A percentile compares a stretch with the other conserved stretches of the same genome.
Evolutionary conservation across 1,140 invertebrate species (phyloP).

Genomic region (Nephotettix cincticeps): DNA sequence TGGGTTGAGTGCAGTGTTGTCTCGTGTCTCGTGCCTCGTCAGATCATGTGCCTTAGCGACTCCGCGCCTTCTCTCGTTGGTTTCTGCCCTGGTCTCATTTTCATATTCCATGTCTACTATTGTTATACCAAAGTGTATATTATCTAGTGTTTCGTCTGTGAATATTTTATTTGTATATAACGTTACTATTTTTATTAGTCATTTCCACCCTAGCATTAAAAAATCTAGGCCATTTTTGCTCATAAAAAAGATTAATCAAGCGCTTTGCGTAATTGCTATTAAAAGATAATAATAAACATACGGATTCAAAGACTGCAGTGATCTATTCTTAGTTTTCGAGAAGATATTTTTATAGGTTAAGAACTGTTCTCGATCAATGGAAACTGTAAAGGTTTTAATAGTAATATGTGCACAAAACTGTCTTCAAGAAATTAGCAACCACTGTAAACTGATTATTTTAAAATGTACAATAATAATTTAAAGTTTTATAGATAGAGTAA

Average conservation of each 20-base stretch:
- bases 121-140: conserved; percentile 26
- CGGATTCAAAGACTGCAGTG: neutral
- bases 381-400: neutral
- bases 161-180: conserved; percentile 23
- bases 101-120: conserved; percentile 6
- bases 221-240: no score
- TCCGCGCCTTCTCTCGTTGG: neutral
- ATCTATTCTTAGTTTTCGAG: neutral
- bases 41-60: no score
- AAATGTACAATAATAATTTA: no score
- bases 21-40: no score
- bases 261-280: neutral
- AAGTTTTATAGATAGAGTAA: neutral
- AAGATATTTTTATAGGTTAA: conserved; percentile 8
- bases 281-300: neutral
- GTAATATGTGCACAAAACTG: neutral
- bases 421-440: no score
- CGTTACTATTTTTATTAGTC: conserved; percentile 24
- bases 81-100: conserved; percentile 1
- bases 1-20: no score
- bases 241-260: no score
- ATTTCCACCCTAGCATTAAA: neutral
- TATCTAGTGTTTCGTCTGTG: conserved; percentile 19
- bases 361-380: neutral
- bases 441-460: no score